Percentiles rank a stretch among this genome's conserved stretches.
phyloP scores from a whole-genome alignment of 2,888 invertebrate genomes.

The Halictus ligatus region DNA sequence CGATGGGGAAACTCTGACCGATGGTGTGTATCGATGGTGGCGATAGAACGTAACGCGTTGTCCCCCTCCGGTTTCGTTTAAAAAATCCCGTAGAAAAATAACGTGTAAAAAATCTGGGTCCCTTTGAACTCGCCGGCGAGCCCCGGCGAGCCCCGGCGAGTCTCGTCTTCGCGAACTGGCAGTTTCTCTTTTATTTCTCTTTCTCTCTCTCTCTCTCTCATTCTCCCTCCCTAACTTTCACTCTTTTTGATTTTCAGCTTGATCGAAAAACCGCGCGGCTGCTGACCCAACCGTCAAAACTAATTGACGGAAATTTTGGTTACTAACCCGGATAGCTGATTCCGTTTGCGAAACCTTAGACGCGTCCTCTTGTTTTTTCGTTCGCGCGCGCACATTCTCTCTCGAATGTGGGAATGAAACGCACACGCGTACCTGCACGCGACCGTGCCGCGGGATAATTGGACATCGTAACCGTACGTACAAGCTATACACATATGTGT shows the following conservation, averaged over 20 bases:
- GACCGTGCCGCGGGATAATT: slow-evolving; percentile 20
- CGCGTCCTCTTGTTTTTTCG: not conserved
- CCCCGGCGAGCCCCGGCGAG: slow-evolving; percentile 48
- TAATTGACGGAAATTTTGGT: slow-evolving; percentile 60
- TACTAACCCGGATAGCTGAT: slow-evolving; percentile 26
- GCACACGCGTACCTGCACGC: slow-evolving; percentile 16
- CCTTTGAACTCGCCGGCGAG: slow-evolving; percentile 44
- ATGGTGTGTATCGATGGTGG: slow-evolving; percentile 25
- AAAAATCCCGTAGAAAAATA: slow-evolving; percentile 67
- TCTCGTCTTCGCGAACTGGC: slow-evolving; percentile 41
- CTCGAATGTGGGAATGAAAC: slow-evolving; percentile 1
- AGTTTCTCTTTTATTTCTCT: slow-evolving; percentile 42
- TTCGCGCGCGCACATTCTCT: not conserved
- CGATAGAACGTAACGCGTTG: slow-evolving; percentile 42
- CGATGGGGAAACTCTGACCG: slow-evolving; percentile 41
- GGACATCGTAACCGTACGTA: slow-evolving; percentile 28
- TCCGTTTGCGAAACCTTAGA: slow-evolving; percentile 18
- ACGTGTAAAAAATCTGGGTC: slow-evolving; percentile 64
- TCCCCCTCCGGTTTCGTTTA: slow-evolving; percentile 24
- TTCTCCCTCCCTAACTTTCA: not conserved
- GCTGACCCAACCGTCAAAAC: slow-evolving; percentile 12
- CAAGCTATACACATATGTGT: slow-evolving; percentile 25
- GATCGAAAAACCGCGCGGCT: slow-evolving; percentile 39
- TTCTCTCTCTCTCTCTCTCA: slow-evolving; percentile 34
- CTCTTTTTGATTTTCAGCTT: slow-evolving; percentile 13